Percentiles rank a stretch among this genome's conserved stretches.
These are phyloP conservation scores for Todiramphus saurophagus DNA, from an alignment of 2,113 vertebrate genomes.

Conservation along the genomic window DNA sequence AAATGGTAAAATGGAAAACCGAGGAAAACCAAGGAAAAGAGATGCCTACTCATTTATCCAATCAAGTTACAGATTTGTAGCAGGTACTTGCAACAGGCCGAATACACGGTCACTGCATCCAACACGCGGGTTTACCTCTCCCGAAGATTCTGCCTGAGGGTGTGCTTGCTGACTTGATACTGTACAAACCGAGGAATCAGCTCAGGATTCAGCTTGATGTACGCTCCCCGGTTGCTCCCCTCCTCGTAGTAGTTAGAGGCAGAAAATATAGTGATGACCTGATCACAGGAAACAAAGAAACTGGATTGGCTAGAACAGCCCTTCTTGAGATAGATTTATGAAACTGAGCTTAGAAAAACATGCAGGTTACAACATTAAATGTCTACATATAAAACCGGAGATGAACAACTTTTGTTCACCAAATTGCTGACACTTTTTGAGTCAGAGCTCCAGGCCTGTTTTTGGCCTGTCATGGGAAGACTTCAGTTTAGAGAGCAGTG, in stretches of 20 bases:
- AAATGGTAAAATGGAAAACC: background rate
- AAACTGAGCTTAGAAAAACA: background rate
- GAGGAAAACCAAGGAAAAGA: background rate
- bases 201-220: slow-evolving; percentile 85
- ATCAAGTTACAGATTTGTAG: background rate
- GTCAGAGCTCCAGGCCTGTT: background rate
- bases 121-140: slow-evolving; percentile 78
- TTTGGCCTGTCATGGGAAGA: background rate
- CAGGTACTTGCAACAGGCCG: accelerated
- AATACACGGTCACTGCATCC: accelerated
- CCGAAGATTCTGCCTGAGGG: slow-evolving; percentile 79
- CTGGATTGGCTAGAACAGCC: background rate
- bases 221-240: slow-evolving; percentile 94
- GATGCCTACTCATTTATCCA: background rate
- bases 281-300: background rate
- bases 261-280: slow-evolving; percentile 98
- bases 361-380: background rate
- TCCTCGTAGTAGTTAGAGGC: slow-evolving; percentile 98
- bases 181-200: slow-evolving; percentile 86
- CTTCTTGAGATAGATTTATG: background rate
- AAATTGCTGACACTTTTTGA: background rate
- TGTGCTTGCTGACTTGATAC: slow-evolving; percentile 86
- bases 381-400: background rate
- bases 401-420: background rate
- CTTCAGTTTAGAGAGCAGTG: background rate